phyloP scores from a whole-genome alignment of 1,140 invertebrate species.

The Drosophila subobscura region DNA sequence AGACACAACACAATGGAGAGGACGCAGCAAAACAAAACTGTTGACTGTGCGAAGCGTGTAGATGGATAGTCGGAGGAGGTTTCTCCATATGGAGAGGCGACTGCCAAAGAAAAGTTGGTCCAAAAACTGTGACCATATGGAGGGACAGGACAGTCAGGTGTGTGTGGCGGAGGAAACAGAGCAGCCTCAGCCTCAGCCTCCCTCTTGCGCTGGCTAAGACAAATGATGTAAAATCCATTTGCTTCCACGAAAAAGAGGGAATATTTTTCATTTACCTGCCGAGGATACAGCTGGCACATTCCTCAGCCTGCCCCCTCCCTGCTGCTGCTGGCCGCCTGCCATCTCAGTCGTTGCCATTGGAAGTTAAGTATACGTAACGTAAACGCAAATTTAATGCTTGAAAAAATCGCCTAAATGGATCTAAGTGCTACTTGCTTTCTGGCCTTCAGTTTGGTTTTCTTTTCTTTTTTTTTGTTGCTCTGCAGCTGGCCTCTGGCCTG shows the following conservation, averaged over 20 bases:
- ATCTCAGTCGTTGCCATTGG: slow-evolving; percentile 63
- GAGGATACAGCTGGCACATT: slow-evolving; percentile 21
- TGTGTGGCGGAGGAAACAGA: background rate
- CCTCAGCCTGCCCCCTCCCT: background rate
- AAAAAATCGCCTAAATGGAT: slow-evolving; percentile 83
- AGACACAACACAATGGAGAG: slow-evolving; percentile 26
- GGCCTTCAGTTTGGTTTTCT: slow-evolving; percentile 3
- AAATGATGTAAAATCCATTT: slow-evolving; percentile 83
- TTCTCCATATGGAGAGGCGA: slow-evolving; percentile 18
- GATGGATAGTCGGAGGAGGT: background rate
- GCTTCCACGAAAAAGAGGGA: slow-evolving; percentile 29
- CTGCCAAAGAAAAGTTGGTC: slow-evolving; percentile 41
- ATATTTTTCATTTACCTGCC: slow-evolving; percentile 76
- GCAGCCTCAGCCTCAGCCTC: slow-evolving; percentile 1
- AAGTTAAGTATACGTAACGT: slow-evolving; percentile 83
- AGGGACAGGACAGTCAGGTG: slow-evolving; percentile 12
- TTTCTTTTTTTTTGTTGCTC: background rate
- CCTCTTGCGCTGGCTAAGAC: slow-evolving; percentile 64
- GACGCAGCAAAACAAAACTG: slow-evolving; percentile 62
- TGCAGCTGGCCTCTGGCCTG: background rate
- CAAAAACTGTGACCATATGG: slow-evolving; percentile 45
- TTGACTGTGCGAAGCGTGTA: slow-evolving; percentile 36
- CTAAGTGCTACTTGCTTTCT: slow-evolving; percentile 68
- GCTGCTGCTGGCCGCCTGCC: background rate
- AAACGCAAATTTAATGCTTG: slow-evolving; percentile 83